phyloP scores from a whole-genome alignment of 2,888 invertebrate genomes.

The Hypomecis punctinalis region DNA sequence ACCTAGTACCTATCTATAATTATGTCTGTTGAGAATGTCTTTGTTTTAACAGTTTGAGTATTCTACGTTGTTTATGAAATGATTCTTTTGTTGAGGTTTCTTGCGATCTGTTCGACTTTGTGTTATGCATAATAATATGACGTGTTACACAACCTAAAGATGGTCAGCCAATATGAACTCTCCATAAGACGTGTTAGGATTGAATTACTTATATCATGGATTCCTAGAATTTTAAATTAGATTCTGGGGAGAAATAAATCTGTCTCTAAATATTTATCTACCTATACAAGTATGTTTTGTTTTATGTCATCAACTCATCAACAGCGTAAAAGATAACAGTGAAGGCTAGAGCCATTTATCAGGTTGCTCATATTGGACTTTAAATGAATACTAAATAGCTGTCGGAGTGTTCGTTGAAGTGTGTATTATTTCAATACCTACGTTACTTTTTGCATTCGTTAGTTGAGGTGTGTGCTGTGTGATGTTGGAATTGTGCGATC shows the following conservation, averaged over 20 bases:
- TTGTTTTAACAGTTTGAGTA: slow-evolving; percentile 53
- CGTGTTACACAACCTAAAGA: slow-evolving; percentile 18
- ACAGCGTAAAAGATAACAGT: slow-evolving; percentile 21
- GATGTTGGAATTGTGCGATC: slow-evolving; percentile 50
- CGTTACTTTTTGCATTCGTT: slow-evolving; percentile 22
- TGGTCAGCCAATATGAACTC: slow-evolving; percentile 18
- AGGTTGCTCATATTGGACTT: slow-evolving; percentile 12
- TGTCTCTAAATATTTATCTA: background rate
- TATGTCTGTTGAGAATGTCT: slow-evolving; percentile 46
- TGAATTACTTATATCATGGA: background rate
- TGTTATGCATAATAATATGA: slow-evolving; percentile 28
- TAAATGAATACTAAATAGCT: slow-evolving; percentile 7
- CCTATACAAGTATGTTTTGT: background rate
- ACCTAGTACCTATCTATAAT: too few relatives aligned
- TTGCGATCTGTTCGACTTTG: slow-evolving; percentile 53
- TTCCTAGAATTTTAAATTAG: background rate
- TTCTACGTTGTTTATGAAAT: slow-evolving; percentile 63
- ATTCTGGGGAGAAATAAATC: background rate
- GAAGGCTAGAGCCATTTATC: slow-evolving; percentile 19
- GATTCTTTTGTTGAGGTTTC: slow-evolving; percentile 73
- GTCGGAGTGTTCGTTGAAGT: slow-evolving; percentile 3
- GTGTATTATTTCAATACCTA: slow-evolving; percentile 5
- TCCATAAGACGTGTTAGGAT: background rate
- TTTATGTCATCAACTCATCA: slow-evolving; percentile 20
- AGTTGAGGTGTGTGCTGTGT: slow-evolving; percentile 32